Conservation (phyloP, 2,888 invertebrate species). For the Choristoneura rosaceana region DNA sequence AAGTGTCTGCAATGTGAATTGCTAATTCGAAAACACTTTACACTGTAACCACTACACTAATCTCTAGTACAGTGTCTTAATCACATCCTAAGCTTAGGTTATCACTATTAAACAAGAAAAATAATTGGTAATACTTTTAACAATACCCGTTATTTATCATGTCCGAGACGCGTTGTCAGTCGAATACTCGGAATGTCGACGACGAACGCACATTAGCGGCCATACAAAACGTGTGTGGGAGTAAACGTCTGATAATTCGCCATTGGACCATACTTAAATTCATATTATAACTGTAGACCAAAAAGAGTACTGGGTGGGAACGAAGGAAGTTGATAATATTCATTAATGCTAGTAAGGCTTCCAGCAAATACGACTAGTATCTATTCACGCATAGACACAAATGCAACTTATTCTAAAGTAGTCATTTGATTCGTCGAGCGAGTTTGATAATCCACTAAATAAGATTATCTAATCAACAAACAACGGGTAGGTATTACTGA, state of each 20-base stretch:
- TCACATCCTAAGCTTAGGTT: neutral
- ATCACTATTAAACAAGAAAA: neutral
- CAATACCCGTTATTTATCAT: slow-evolving; percentile 9
- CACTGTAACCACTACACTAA: no score
- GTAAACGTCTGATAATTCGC: slow-evolving; percentile 27
- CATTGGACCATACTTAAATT: slow-evolving; percentile 18
- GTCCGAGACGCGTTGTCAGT: slow-evolving; percentile 6
- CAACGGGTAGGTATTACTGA: neutral
- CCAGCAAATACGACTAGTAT: neutral
- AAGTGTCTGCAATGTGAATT: neutral
- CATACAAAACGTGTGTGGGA: slow-evolving; percentile 30
- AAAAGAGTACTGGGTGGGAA: slow-evolving; percentile 5
- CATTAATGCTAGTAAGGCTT: neutral
- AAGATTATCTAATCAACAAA: neutral
- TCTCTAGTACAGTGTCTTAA: neutral
- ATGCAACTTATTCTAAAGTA: neutral
- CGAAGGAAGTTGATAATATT: neutral
- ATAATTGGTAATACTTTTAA: neutral
- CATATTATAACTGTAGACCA: slow-evolving; percentile 10
- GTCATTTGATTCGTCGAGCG: neutral
- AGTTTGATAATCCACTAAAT: neutral
- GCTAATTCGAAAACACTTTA: neutral
- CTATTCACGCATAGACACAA: neutral
- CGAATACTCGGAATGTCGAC: slow-evolving; percentile 8
- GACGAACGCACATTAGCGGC: slow-evolving; percentile 4